Conservation (phyloP, 2,888 invertebrate species). For the Alcis repandata region DNA sequence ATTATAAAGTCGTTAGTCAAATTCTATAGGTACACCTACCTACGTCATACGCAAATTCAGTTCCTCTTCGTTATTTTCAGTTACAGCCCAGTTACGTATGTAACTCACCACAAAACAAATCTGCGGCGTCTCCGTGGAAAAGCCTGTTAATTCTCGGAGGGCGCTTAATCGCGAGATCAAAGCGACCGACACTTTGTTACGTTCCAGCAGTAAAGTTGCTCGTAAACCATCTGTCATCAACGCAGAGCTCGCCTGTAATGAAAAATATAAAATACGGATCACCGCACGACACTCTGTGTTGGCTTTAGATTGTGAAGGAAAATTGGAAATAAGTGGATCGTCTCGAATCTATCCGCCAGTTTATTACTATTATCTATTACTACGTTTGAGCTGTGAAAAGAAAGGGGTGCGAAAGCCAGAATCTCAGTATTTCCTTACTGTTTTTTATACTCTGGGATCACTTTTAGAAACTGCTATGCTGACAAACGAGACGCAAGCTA, state of each 20-base stretch:
- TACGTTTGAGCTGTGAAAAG: neutral
- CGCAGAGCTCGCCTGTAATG: conserved; percentile 54
- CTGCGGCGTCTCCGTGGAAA: conserved; percentile 33
- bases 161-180: conserved; percentile 58
- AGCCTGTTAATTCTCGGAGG: conserved; percentile 51
- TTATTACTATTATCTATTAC: neutral
- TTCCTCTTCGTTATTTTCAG: neutral
- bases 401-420: neutral
- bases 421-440: neutral
- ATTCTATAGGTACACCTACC: neutral
- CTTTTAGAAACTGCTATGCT: too few species aligned
- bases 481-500: neutral
- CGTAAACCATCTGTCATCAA: conserved; percentile 61
- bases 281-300: conserved; percentile 39
- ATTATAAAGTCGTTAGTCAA: too few species aligned
- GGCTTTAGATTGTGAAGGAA: conserved; percentile 15
- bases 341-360: neutral
- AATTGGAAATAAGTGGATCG: conserved; percentile 22
- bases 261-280: conserved; percentile 67
- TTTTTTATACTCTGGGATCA: neutral
- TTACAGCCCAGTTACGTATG: neutral
- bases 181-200: conserved; percentile 51
- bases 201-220: conserved; percentile 58
- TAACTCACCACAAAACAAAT: conserved; percentile 23
- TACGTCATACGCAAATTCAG: neutral